Base-by-base conservation (phyloP, 2,888 invertebrate species). In the Ophioninae sp. region DNA sequence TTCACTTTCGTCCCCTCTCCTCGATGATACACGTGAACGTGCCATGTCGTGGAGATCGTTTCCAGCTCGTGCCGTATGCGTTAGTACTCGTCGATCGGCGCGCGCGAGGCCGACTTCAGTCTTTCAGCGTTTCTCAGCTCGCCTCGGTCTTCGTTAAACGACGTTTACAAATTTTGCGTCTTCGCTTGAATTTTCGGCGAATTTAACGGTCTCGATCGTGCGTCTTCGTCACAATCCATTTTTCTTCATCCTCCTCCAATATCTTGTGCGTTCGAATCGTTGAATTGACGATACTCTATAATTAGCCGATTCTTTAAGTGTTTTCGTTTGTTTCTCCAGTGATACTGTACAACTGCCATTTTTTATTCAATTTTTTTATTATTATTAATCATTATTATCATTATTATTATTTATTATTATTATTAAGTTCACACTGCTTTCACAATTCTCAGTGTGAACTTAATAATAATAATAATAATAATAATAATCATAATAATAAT, bases 1-100 rank as follows among this genome's bases (percentile, higher is more conserved):
- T 75, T 75, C 65, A 75, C 75, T 75, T 65, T 37, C 17, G 22
- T 56, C 75, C 75, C 75, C 75, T 22, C 75, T 56, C 65, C 39
- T 1, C 30, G 41, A 23, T 23, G 73, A 61, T 73, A 37, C 59
- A n/a, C 56, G 73, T 63, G 39, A 22, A 9, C 22, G 22, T 59
- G 41, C 44, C 23, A 23, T 44, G 61, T 44, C 30, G 73, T 30
- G 20, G 59, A 23, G 73, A 73, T 41, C 61, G 61, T 22, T 30
- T 23, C 37, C 23, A 44, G 22, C 44, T 22, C 20, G 41, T 44
- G 41, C 39, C 61, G 9, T 30, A 30, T 2, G 2, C 6, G 22
- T 3, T 39, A 17, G 56, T 23, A 30, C 51, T 51, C 51, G 51
- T 5, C 51, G 17, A 51, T 51, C 51, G 51, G 51, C 13, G 51